Conservation (phyloP, 1,140 invertebrate species). For the Aplysia californica region DNA sequence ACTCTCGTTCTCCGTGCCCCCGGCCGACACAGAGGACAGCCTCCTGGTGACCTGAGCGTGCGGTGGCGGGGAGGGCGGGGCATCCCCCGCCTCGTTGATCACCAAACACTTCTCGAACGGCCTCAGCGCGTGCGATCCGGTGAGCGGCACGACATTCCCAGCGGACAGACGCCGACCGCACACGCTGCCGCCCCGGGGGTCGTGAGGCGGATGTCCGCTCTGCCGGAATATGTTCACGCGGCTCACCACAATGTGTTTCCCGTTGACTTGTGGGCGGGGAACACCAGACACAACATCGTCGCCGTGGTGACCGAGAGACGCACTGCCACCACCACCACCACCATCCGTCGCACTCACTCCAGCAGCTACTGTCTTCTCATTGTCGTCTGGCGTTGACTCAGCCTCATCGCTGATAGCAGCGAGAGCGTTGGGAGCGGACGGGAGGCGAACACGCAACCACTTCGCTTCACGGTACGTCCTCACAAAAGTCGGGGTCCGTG, state of each 20-base stretch:
- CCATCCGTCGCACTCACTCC: too few species aligned
- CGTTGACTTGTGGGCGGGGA: background rate
- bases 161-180: background rate
- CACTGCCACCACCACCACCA: too few species aligned
- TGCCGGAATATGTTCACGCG: slow-evolving; percentile 4
- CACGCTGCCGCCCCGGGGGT: too few species aligned
- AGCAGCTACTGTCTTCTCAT: too few species aligned
- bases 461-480: slow-evolving; percentile 15
- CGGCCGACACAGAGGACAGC: background rate
- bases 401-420: background rate
- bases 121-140: background rate
- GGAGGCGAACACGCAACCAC: slow-evolving; percentile 4
- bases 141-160: background rate
- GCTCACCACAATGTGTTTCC: slow-evolving; percentile 3
- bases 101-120: slow-evolving; percentile 6
- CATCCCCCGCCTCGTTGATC: background rate
- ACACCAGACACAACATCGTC: background rate
- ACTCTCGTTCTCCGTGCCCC: background rate
- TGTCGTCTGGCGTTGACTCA: background rate
- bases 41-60: background rate
- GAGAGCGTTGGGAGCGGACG: background rate
- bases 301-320: too few species aligned
- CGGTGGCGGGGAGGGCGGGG: background rate
- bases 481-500: slow-evolving; percentile 4
- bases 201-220: background rate